Percentiles rank a stretch among this genome's conserved stretches.
Evolutionary conservation across 2,797 vertebrate species (phyloP).

Genomic region (Coccyzus lansbergi): DNA sequence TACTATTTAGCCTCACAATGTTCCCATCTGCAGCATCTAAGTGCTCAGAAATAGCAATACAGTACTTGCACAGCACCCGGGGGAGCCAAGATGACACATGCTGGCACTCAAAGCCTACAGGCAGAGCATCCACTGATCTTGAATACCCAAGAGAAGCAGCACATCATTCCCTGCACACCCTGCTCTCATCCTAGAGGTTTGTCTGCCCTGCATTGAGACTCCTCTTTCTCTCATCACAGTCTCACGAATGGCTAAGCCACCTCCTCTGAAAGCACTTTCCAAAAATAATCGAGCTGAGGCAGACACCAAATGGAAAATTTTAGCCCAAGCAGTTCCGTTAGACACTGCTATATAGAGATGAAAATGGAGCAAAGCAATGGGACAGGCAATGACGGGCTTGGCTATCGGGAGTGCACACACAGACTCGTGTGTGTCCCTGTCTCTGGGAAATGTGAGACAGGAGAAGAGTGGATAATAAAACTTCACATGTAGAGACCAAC

Average conservation of each 20-base stretch:
- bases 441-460: background rate
- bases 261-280: background rate
- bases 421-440: rapidly evolving
- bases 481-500: rapidly evolving
- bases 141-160: background rate
- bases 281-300: slow-evolving; percentile 19
- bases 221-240: background rate
- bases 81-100: background rate
- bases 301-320: background rate
- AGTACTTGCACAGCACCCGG: background rate
- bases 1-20: background rate
- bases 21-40: rapidly evolving
- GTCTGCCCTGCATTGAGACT: rapidly evolving
- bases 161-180: background rate
- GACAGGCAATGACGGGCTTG: background rate
- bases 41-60: background rate
- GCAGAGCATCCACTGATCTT: background rate
- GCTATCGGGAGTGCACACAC: rapidly evolving
- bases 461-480: background rate
- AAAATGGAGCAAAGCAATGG: rapidly evolving
- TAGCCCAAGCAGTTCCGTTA: background rate
- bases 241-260: background rate
- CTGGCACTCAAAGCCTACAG: background rate
- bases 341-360: background rate
- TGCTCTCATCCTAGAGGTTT: background rate